Base-by-base conservation (phyloP, 2,888 invertebrate species). In the Cryptophagus acutangulus region DNA sequence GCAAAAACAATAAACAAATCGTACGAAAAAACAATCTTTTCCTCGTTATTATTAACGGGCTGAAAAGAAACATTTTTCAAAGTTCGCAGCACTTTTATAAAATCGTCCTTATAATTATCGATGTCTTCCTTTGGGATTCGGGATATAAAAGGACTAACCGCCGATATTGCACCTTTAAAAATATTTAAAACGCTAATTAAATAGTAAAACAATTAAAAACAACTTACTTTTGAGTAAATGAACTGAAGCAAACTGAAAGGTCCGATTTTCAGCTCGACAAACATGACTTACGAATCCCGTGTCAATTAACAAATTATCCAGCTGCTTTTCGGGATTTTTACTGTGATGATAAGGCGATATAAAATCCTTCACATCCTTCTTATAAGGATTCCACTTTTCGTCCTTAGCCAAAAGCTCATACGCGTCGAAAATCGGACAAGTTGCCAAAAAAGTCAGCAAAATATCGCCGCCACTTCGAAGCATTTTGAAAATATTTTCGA, bases 311-410 rank as follows among this genome's bases (percentile, higher is more conserved):
- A 79, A 59, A 42, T 73, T 69, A 15, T 71, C 70, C 18, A 64
- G 69, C 40, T 75, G 72, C 8, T 72, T 71, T 33, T 75, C 75
- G 0, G 83, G 79, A 56, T 81, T 71, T 43, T 72, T 57, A 36
- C 74, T 76, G 35, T 79, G 70, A 46, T 86, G 83, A 52, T 84
- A 81, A 0, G 81, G 80, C 0, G 84, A 81, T n/a, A 86, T 74
- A 59, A 73, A 85, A 40, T 76, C 74, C 39, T 76, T 71, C 2
- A 78, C 76, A 57, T 84, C 80, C 58, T 74, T 68, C 72, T 85
- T 80, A 62, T 82, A 86, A 1, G 62, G 54, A 16, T 71, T 65
- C 81, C 86, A 88, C 54, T 56, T 61, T 1, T 70, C 63, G 37
- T 71, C 70, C 36, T 70, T 64, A 0, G 80, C 71, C 44, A 87